phyloP scores from a whole-genome alignment of 2,888 invertebrate species.

The Ornithoptera alexandrae region DNA sequence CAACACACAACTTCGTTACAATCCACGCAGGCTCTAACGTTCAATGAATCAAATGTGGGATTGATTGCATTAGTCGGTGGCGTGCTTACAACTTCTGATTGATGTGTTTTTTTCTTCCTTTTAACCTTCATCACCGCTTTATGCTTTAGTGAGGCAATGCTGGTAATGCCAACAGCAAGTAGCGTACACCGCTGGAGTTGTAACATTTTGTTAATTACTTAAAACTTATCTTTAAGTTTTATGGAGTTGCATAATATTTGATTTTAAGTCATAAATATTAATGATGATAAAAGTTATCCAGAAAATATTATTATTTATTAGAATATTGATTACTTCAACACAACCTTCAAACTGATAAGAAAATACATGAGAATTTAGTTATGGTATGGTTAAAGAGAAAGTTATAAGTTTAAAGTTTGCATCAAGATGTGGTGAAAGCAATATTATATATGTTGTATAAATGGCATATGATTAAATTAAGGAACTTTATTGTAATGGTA shows the following conservation, averaged over 20 bases:
- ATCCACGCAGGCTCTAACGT: no score
- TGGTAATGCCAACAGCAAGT: no score
- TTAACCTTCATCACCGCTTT: no score
- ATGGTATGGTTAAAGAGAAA: slow-evolving; percentile 38
- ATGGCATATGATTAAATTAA: slow-evolving; percentile 35
- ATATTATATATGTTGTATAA: slow-evolving; percentile 27
- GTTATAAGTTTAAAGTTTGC: slow-evolving; percentile 58
- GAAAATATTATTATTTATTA: slow-evolving; percentile 8
- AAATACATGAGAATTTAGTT: slow-evolving; percentile 39
- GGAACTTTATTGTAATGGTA: slow-evolving; percentile 41
- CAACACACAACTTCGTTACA: background rate
- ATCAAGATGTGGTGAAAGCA: slow-evolving; percentile 29
- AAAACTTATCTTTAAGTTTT: slow-evolving; percentile 42
- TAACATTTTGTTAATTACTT: no score
- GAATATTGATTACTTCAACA: slow-evolving; percentile 31
- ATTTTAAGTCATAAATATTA: slow-evolving; percentile 27
- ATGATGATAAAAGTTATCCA: slow-evolving; percentile 19
- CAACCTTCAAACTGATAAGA: slow-evolving; percentile 60
- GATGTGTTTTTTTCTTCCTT: no score
- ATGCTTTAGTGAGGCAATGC: no score
- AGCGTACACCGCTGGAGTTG: no score
- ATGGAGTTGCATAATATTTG: slow-evolving; percentile 31
- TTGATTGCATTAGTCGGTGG: no score
- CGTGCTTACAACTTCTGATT: no score
- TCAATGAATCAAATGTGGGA: no score